Evolutionary conservation across 2,888 invertebrate genomes (phyloP).

Genomic region (Syritta pipiens): DNA sequence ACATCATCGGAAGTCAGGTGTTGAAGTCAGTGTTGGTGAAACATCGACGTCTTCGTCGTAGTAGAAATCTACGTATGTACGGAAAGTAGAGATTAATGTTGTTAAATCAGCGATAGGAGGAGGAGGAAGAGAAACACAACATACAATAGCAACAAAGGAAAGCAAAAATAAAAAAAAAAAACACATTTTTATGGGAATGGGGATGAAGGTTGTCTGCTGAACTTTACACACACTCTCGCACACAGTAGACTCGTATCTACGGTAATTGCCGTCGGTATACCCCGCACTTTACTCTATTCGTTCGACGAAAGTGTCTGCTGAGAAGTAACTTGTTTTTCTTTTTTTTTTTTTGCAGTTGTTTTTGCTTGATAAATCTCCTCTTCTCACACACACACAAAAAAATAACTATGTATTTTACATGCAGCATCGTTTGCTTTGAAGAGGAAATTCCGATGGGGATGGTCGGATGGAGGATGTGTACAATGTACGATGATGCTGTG

Average conservation of each 20-base stretch:
- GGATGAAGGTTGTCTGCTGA: slow-evolving; percentile 69
- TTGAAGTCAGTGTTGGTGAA: slow-evolving; percentile 59
- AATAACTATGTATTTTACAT: no score
- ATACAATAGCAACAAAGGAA: slow-evolving; percentile 38
- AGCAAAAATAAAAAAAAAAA: slow-evolving; percentile 13
- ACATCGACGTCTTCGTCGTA: slow-evolving; percentile 8
- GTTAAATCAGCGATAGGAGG: slow-evolving; percentile 24
- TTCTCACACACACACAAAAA: slow-evolving; percentile 4
- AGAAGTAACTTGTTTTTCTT: slow-evolving; percentile 26
- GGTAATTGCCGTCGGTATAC: slow-evolving; percentile 52
- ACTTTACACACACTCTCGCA: slow-evolving; percentile 38
- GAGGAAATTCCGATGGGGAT: slow-evolving; percentile 46
- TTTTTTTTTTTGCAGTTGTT: slow-evolving; percentile 19
- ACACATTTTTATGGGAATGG: slow-evolving; percentile 60
- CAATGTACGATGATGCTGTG: not conserved
- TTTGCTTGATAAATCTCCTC: no score
- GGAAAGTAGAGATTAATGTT: slow-evolving; percentile 39
- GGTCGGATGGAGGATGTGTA: not conserved
- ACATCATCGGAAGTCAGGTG: slow-evolving; percentile 69
- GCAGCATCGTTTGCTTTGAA: slow-evolving; percentile 21
- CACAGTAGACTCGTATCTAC: slow-evolving; percentile 3
- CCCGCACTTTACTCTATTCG: no score
- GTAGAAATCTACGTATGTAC: not conserved
- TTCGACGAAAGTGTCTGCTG: slow-evolving; percentile 62
- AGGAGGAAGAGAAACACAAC: slow-evolving; percentile 43